Base-by-base conservation (phyloP, 2,797 vertebrate species). In the Manis pentadactyla region DNA sequence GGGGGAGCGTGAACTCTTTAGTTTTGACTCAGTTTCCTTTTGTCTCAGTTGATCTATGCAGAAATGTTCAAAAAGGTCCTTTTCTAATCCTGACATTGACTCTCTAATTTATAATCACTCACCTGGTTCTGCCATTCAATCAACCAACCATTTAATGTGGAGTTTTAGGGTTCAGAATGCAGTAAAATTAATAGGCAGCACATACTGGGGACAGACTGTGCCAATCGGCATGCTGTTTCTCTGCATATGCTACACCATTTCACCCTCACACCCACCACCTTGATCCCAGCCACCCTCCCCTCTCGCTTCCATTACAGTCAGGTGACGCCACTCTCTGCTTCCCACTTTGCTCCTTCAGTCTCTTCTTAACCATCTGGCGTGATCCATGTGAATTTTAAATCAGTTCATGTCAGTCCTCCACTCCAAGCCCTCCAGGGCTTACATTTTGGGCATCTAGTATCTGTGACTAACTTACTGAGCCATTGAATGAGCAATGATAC, bases 1-100 rank as follows among this genome's bases (percentile, higher is more conserved):
- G 39, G 94, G 83, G 46, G 57, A 88, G 49, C 27, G 51, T 49
- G 74, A 98, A 97, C 94, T n/a, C 53, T 59, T 77, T 95, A 69
- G 31, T 68, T 88, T 95, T 97, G 90, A 97, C 93, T 73, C 4
- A 39, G 84, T 93, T 97, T 75, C 68, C 95, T 42, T 34, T 97
- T 29, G 78, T 59, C 93, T 91, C 19, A 69, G 39, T 87, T 88
- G 68, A 34, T 88, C 78, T 85, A 82, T 10, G 90, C 31, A 95
- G 27, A 82, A 96, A 90, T 74, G 29, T 82, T 95, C 14, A 71
- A 51, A 91, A 88, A 68, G 10, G 94, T 74, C 19, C 85, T 78
- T 90, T 97, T 89, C 95, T 89, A 63, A 66, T 95, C 53, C 64
- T 96, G 79, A 91, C 87, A 87, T 81, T 29, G 69, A 78, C 81